phyloP scores from a whole-genome alignment of 2,888 invertebrate genomes.

The Harmothoe impar region DNA sequence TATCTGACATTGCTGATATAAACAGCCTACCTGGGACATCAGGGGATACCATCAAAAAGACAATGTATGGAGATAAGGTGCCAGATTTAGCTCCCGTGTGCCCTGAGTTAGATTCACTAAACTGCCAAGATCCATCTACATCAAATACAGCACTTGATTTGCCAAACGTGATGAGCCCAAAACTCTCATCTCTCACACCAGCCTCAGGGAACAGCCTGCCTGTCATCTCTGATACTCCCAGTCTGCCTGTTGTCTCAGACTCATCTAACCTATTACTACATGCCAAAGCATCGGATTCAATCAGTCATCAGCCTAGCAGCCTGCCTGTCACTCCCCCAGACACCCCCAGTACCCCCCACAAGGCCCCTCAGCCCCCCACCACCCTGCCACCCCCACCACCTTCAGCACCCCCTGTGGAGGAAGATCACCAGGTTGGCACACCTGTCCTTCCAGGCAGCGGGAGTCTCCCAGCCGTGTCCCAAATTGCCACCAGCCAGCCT shows the following conservation, averaged over 20 bases:
- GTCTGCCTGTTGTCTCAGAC: not conserved
- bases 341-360: not conserved
- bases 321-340: not conserved
- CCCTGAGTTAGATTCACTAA: too few relatives aligned
- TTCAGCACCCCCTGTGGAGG: not conserved
- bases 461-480: not conserved
- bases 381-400: not conserved
- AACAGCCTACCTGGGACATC: not conserved
- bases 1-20: not conserved
- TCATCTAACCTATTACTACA: not conserved
- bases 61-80: too few relatives aligned
- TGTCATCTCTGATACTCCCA: not conserved
- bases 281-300: not conserved
- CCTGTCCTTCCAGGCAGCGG: not conserved
- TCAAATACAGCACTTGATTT: too few relatives aligned
- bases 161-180: not conserved
- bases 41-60: not conserved
- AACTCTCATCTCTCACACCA: not conserved
- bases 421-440: not conserved
- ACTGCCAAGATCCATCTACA: too few relatives aligned
- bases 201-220: not conserved
- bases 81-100: too few relatives aligned
- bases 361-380: not conserved
- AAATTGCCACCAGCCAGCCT: not conserved
- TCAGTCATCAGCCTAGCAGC: not conserved